A percentile compares a stretch with the other conserved stretches of the same genome.
phyloP scores from a whole-genome alignment of 2,797 vertebrate genomes.

The Dendrocincla fuliginosa region DNA sequence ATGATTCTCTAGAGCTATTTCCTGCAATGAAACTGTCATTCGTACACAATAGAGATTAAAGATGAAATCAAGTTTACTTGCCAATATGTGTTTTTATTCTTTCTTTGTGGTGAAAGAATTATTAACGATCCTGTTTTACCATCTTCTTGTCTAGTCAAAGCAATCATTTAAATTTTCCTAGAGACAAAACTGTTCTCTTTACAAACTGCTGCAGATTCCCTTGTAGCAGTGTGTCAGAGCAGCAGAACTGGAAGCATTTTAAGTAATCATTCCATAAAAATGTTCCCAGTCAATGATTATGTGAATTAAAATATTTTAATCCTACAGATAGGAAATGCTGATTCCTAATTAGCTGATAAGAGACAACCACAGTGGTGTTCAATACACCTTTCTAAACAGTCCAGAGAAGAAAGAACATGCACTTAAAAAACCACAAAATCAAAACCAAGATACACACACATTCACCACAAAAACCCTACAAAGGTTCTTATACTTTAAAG shows the following conservation, averaged over 20 bases:
- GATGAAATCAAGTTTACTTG: slow-evolving; percentile 11
- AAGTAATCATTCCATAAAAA: not conserved
- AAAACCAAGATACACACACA: not conserved
- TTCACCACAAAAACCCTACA: not conserved
- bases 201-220: not conserved
- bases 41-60: not conserved
- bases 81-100: not conserved
- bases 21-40: slow-evolving; percentile 19
- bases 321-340: not conserved
- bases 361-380: not conserved
- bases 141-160: not conserved
- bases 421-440: not conserved
- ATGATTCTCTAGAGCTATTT: slow-evolving; percentile 26
- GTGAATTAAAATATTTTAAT: not conserved
- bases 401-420: not conserved
- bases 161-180: not conserved
- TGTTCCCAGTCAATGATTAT: not conserved
- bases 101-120: not conserved
- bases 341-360: not conserved
- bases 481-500: not conserved
- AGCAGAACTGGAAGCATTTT: not conserved
- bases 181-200: not conserved
- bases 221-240: not conserved
- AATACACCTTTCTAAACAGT: not conserved
- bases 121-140: not conserved